Evolutionary conservation across 2,888 invertebrate genomes (phyloP).

Genomic region (Parelbella ahira): DNA sequence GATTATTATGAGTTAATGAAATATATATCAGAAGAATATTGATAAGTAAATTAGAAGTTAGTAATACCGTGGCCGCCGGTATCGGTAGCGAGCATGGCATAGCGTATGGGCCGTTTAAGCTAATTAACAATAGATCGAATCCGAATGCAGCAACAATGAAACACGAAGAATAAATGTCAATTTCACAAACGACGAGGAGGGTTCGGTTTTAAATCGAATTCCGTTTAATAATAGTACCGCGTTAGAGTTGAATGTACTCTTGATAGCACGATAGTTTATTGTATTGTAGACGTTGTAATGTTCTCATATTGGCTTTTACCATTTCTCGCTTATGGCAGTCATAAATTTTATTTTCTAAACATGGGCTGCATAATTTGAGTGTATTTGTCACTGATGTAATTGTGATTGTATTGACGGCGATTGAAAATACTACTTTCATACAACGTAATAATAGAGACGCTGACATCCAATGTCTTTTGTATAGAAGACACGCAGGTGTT

Average conservation of each 20-base stretch:
- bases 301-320: slow-evolving; percentile 32
- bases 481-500: too few relatives aligned
- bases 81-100: slow-evolving; percentile 41
- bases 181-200: slow-evolving; percentile 79
- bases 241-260: slow-evolving; percentile 77
- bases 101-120: slow-evolving; percentile 74
- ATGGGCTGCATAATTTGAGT: slow-evolving; percentile 23
- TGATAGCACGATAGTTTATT: slow-evolving; percentile 73
- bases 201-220: slow-evolving; percentile 79
- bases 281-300: slow-evolving; percentile 51
- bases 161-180: slow-evolving; percentile 81
- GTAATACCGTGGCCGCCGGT: not conserved
- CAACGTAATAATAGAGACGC: too few relatives aligned
- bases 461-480: too few relatives aligned
- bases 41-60: slow-evolving; percentile 8
- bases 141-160: slow-evolving; percentile 77
- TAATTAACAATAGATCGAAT: slow-evolving; percentile 80
- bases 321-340: slow-evolving; percentile 26
- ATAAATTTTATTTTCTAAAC: slow-evolving; percentile 25
- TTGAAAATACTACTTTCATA: too few relatives aligned
- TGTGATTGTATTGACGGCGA: slow-evolving; percentile 14
- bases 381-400: slow-evolving; percentile 20
- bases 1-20: too few relatives aligned
- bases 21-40: not conserved
- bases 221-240: slow-evolving; percentile 78